phyloP scores from a whole-genome alignment of 2,113 vertebrate genomes.

The Psilopsiagon aurifrons region DNA sequence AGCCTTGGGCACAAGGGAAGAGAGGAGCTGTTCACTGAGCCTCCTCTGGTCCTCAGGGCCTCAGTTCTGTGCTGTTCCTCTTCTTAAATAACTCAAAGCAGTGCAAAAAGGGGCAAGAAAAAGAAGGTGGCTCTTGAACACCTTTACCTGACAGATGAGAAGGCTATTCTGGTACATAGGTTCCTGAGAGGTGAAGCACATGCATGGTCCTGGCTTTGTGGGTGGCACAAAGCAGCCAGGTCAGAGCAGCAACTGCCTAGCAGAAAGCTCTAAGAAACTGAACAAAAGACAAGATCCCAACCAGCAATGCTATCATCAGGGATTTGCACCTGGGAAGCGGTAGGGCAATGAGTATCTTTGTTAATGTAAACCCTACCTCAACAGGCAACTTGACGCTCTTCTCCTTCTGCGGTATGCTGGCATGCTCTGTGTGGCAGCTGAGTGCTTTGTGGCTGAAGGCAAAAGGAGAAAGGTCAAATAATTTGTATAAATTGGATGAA shows the following conservation, averaged over 20 bases:
- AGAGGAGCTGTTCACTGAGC: background rate
- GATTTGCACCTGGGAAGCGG: background rate
- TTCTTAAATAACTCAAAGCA: background rate
- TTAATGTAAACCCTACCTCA: background rate
- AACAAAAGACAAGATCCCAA: background rate
- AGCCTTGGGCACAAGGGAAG: background rate
- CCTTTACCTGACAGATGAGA: background rate
- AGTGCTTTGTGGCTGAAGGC: background rate
- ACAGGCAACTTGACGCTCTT: background rate
- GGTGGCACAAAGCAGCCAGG: background rate
- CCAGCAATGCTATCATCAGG: background rate
- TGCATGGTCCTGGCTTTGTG: rapidly evolving
- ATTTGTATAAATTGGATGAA: background rate
- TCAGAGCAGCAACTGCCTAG: background rate
- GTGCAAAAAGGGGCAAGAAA: background rate
- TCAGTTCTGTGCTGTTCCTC: background rate
- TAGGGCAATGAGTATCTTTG: background rate
- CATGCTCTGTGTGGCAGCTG: background rate
- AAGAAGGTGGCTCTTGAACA: background rate
- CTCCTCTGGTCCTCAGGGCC: too few relatives aligned
- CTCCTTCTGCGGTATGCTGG: background rate
- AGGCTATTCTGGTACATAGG: rapidly evolving
- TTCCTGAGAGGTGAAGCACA: rapidly evolving
- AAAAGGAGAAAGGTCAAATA: background rate
- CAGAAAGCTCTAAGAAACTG: background rate